A percentile compares a stretch with the other conserved stretches of the same genome.
These are phyloP conservation scores for Cryptotermes secundus DNA, from an alignment of 1,140 invertebrate genomes.

Conservation along the genomic window DNA sequence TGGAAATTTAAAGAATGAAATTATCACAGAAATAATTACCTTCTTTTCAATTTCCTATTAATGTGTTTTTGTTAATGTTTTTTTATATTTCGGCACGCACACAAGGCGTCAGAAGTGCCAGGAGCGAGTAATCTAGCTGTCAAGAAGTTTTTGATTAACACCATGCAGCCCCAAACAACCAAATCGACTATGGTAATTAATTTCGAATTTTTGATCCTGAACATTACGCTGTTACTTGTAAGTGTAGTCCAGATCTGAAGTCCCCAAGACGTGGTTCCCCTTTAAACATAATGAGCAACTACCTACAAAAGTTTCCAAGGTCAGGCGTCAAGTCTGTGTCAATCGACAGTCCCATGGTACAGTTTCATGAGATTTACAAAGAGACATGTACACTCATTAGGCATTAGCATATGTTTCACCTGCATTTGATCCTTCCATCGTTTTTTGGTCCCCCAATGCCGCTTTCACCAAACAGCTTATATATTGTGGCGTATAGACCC, in stretches of 20 bases:
- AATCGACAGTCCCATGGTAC: too few species aligned
- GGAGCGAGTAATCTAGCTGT: background rate
- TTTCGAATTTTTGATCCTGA: background rate
- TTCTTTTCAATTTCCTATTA: background rate
- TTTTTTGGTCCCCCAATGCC: too few species aligned
- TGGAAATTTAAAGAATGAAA: background rate
- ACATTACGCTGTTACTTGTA: background rate
- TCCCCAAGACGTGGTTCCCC: background rate
- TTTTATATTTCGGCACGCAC: background rate
- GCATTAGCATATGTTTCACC: too few species aligned
- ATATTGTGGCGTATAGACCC: too few species aligned
- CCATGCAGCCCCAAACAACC: background rate
- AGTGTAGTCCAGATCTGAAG: background rate
- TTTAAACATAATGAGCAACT: background rate
- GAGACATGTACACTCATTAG: too few species aligned
- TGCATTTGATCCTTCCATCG: too few species aligned
- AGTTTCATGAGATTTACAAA: too few species aligned
- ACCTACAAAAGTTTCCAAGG: too few species aligned
- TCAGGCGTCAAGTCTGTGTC: too few species aligned
- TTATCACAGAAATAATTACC: background rate
- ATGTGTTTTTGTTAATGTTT: background rate
- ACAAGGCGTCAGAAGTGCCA: background rate
- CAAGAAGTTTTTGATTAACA: background rate
- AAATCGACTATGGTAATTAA: slow-evolving; percentile 4
- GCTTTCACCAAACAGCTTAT: too few species aligned